phyloP scores from a whole-genome alignment of 2,113 vertebrate genomes.

The Apodemus sylvaticus region DNA sequence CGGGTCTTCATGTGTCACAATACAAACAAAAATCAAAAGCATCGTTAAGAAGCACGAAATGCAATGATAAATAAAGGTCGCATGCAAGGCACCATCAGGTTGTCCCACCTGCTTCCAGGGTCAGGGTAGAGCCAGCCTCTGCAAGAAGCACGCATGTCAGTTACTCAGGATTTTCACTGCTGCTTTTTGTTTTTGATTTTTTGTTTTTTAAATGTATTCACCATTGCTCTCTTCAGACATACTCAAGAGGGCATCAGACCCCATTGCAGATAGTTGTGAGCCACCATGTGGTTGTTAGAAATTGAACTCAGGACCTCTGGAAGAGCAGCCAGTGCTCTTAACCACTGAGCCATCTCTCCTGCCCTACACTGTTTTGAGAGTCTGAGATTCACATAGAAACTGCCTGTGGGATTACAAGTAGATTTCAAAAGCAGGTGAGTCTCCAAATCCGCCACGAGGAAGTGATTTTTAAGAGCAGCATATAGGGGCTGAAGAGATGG shows the following conservation, averaged over 20 bases:
- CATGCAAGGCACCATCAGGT: neutral
- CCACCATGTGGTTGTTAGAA: too few relatives aligned
- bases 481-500: neutral
- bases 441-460: neutral
- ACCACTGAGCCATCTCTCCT: too few relatives aligned
- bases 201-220: too few relatives aligned
- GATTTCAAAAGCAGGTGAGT: too few relatives aligned
- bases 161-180: neutral
- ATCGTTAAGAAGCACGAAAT: neutral
- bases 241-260: too few relatives aligned
- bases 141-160: neutral
- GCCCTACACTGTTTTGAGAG: too few relatives aligned
- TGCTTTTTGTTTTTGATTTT: too few relatives aligned
- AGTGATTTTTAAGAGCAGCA: neutral
- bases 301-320: too few relatives aligned
- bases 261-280: too few relatives aligned
- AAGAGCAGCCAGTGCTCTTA: too few relatives aligned
- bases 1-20: neutral
- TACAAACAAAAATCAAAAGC: neutral
- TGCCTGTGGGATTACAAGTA: neutral
- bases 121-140: neutral
- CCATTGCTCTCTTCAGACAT: too few relatives aligned
- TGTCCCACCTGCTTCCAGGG: fast-evolving
- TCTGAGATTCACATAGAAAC: neutral
- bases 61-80: neutral